These are phyloP conservation scores for Limanda limanda DNA, from an alignment of 2,113 vertebrate genomes.

Conservation along the genomic window DNA sequence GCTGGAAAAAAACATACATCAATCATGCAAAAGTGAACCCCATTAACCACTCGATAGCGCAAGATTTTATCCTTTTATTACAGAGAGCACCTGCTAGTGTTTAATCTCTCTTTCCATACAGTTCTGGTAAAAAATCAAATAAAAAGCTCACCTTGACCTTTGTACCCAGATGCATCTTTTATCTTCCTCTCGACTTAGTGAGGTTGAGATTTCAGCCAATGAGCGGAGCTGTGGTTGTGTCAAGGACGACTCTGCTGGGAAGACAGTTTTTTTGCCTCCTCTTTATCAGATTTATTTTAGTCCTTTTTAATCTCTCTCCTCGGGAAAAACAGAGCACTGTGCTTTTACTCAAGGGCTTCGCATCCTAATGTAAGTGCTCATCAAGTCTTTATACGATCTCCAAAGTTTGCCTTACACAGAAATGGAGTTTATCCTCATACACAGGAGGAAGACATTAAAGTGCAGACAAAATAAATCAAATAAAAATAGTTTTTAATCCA, in stretches of 20 bases:
- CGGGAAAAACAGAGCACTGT: slow-evolving; percentile 16
- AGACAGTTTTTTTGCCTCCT: background rate
- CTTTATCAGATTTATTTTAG: slow-evolving; percentile 47
- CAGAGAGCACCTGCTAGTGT: background rate
- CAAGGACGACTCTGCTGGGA: slow-evolving; percentile 36
- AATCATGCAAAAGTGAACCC: background rate
- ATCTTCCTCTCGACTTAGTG: slow-evolving; percentile 17
- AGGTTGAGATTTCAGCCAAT: slow-evolving; percentile 7
- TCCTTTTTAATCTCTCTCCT: slow-evolving; percentile 50
- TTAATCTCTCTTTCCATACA: slow-evolving; percentile 35
- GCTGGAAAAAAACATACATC: background rate
- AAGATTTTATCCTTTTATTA: background rate
- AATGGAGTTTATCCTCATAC: background rate
- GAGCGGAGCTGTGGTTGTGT: background rate
- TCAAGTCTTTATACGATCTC: slow-evolving; percentile 11
- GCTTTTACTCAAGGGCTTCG: slow-evolving; percentile 27
- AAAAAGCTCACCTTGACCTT: slow-evolving; percentile 40
- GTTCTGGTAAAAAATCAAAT: slow-evolving; percentile 4
- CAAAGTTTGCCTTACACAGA: background rate
- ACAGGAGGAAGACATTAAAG: background rate
- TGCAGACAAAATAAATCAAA: background rate
- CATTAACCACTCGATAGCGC: background rate
- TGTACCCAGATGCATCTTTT: slow-evolving; percentile 32
- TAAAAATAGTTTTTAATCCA: background rate
- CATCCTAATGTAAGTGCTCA: slow-evolving; percentile 22